These are phyloP conservation scores for Hemicentrotus pulcherrimus DNA, from an alignment of 35 echinoderm and acorn worm genomes.

Conservation along the genomic window DNA sequence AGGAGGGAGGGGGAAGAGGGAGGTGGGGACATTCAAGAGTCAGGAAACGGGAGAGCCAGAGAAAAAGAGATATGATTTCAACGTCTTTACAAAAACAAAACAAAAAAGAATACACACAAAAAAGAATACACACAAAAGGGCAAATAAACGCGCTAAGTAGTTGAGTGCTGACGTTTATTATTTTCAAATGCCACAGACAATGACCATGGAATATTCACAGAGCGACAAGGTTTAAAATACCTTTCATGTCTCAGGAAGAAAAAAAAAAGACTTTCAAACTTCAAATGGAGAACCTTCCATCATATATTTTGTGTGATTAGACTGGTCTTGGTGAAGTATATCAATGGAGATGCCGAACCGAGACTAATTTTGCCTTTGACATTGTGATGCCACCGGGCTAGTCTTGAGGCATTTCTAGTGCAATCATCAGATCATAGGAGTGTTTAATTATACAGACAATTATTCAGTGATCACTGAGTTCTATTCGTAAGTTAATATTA, in stretches of 20 bases:
- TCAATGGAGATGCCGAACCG: neutral
- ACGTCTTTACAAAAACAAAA: too few species aligned
- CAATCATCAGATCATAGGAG: neutral
- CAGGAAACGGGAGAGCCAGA: too few species aligned
- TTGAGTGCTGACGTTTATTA: neutral
- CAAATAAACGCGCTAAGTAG: neutral
- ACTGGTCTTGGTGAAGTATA: neutral
- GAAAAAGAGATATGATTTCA: too few species aligned
- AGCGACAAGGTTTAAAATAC: neutral
- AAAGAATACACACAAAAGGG: too few species aligned
- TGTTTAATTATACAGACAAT: too few species aligned
- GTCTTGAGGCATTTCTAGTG: neutral
- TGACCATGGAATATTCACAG: neutral
- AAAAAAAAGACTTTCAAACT: neutral
- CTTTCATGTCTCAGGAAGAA: neutral
- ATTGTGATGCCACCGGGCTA: neutral
- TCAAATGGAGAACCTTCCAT: neutral
- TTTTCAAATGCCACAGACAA: neutral
- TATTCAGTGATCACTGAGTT: too few species aligned
- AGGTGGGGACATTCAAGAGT: too few species aligned
- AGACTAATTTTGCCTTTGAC: neutral
- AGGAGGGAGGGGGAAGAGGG: too few species aligned
- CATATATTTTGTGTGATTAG: neutral
- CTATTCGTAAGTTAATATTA: neutral
- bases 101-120: too few species aligned